Evolutionary conservation across 30 jellyfish, hydroid and myxozoan genomes (phyloP).

Genomic region (Aurelia aurita complex sp. Pacific): DNA sequence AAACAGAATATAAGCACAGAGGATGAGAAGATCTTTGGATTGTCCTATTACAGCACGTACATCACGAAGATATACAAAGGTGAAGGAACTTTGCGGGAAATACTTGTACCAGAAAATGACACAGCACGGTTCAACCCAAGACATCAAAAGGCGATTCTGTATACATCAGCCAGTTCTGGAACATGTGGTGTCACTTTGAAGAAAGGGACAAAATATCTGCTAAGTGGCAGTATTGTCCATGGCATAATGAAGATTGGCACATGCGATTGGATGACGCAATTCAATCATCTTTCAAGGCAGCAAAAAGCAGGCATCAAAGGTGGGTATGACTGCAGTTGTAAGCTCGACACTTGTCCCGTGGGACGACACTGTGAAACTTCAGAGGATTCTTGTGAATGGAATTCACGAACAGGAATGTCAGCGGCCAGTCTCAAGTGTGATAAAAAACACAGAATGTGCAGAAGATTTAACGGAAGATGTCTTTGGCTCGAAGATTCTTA

Average conservation of each 20-base stretch:
- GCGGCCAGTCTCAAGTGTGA: constrained; percentile 31
- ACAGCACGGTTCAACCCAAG: constrained; percentile 35
- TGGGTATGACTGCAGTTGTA: constrained; percentile 81
- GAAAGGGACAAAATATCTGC: constrained; percentile 58
- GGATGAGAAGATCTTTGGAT: constrained; percentile 23
- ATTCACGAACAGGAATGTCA: constrained; percentile 1
- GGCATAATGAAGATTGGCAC: constrained; percentile 36
- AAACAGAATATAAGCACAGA: constrained; percentile 36
- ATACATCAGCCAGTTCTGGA: constrained; percentile 45
- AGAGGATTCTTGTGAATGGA: constrained; percentile 45
- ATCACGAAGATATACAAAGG: constrained; percentile 60
- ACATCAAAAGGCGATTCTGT: constrained; percentile 51
- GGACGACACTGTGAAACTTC: constrained; percentile 37
- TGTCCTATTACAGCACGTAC: constrained; percentile 48
- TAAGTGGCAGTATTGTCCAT: constrained; percentile 47
- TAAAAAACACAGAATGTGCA: constrained; percentile 51
- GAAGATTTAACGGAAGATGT: constrained; percentile 31
- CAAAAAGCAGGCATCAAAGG: constrained; percentile 71
- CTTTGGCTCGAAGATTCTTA: constrained; percentile 54
- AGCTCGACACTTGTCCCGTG: constrained; percentile 52
- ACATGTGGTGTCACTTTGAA: constrained; percentile 69
- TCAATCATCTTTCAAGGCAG: constrained; percentile 53
- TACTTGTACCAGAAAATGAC: constrained; percentile 28
- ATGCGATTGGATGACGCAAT: constrained; percentile 65
- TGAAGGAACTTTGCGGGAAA: constrained; percentile 10